These are phyloP conservation scores for Crotalus tigris DNA, from an alignment of 2,113 vertebrate species.

Conservation along the genomic window DNA sequence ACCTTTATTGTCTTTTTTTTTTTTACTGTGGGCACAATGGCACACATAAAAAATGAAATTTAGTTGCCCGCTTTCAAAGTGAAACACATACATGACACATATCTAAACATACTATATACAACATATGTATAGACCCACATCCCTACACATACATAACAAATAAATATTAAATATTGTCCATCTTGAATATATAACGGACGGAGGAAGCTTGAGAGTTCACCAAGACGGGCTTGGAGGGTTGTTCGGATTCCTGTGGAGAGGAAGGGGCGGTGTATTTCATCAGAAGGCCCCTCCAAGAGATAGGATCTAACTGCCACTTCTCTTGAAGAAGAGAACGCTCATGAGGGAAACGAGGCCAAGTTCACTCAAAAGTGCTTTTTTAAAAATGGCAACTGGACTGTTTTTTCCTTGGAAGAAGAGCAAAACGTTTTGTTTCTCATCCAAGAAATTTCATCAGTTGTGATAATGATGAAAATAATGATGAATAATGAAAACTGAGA, in stretches of 20 bases:
- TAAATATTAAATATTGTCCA: too few relatives aligned
- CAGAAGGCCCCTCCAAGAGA: background rate
- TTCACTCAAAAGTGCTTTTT: background rate
- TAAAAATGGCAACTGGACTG: background rate
- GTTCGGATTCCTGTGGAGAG: background rate
- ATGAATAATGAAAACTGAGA: background rate
- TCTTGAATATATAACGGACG: too few relatives aligned
- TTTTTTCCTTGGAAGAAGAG: background rate
- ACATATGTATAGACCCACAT: too few relatives aligned
- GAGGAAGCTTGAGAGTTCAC: too few relatives aligned
- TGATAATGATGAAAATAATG: background rate
- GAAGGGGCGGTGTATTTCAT: background rate
- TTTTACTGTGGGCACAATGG: too few relatives aligned
- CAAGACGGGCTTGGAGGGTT: background rate
- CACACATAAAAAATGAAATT: too few relatives aligned
- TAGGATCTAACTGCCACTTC: background rate
- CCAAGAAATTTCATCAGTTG: background rate
- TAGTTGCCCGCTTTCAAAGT: too few relatives aligned
- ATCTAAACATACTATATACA: too few relatives aligned
- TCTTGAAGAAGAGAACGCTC: background rate
- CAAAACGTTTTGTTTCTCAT: background rate
- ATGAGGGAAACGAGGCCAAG: background rate
- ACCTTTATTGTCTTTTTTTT: too few relatives aligned
- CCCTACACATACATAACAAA: too few relatives aligned
- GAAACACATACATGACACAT: too few relatives aligned